These are phyloP conservation scores for Prolemur simus DNA, from an alignment of 2,113 vertebrate genomes.

Conservation along the genomic window DNA sequence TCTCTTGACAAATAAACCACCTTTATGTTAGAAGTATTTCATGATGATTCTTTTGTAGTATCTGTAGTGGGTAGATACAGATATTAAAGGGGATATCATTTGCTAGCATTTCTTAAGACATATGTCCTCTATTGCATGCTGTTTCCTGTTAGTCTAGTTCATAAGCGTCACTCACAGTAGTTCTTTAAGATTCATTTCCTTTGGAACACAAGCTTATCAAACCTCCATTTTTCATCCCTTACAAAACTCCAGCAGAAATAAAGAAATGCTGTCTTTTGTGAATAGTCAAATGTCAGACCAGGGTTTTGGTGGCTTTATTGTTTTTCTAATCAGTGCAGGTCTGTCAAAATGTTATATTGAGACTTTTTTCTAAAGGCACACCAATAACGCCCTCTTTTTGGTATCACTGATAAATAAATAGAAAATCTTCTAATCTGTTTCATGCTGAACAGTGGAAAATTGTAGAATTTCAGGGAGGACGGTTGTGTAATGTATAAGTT, in stretches of 20 bases:
- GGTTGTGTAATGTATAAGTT: neutral
- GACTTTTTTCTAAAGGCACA: neutral
- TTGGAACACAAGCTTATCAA: constrained; percentile 41
- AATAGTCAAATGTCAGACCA: neutral
- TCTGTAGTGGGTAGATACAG: neutral
- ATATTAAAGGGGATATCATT: constrained; percentile 19
- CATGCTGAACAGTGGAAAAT: neutral
- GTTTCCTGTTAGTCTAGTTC: constrained; percentile 18
- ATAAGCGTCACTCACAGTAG: neutral
- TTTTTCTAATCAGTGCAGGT: constrained; percentile 46
- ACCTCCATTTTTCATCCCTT: constrained; percentile 3
- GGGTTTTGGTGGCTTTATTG: constrained; percentile 1
- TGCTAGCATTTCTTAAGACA: constrained; percentile 34
- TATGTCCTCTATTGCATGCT: neutral
- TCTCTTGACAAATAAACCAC: constrained; percentile 26
- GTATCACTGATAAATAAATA: constrained; percentile 1
- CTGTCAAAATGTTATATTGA: constrained; percentile 27
- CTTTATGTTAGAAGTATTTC: constrained; percentile 12
- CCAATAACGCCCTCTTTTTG: neutral
- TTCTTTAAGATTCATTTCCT: constrained; percentile 50
- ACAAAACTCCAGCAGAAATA: neutral
- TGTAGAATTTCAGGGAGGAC: neutral
- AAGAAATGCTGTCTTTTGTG: neutral
- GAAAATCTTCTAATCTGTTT: neutral
- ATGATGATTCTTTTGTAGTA: neutral